Evolutionary conservation across 2,797 vertebrate genomes (phyloP).

Genomic region (Danio jaintianensis): DNA sequence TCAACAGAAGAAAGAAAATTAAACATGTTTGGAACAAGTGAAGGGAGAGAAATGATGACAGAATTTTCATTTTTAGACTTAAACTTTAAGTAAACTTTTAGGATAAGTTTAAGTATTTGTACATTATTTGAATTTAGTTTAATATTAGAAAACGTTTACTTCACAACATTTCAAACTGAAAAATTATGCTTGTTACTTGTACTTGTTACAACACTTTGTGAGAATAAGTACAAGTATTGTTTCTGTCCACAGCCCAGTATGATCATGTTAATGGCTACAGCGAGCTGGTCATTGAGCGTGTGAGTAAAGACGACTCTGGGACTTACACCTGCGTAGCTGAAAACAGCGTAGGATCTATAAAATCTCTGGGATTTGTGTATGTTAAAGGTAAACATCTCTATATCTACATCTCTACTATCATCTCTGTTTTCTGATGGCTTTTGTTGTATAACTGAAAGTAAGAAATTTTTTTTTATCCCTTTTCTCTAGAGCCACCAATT

Average conservation of each 20-base stretch:
- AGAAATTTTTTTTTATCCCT: neutral
- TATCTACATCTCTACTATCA: no score
- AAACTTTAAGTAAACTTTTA: no score
- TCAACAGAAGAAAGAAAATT: no score
- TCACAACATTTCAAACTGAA: no score
- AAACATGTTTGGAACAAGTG: no score
- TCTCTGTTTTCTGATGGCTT: neutral
- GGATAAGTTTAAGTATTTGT: no score
- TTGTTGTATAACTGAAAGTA: neutral
- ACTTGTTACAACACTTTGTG: no score
- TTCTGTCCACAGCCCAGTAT: conserved; percentile 78
- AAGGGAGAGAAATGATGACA: no score
- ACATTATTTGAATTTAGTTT: no score
- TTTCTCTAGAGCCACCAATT: conserved; percentile 89
- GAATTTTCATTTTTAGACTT: no score
- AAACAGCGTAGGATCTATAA: conserved; percentile 88
- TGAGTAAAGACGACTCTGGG: conserved; percentile 90
- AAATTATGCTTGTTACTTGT: no score
- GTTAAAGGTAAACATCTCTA: conserved; percentile 86
- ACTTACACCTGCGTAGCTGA: conserved; percentile 93
- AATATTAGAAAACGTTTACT: no score
- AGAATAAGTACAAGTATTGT: neutral
- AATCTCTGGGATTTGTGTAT: conserved; percentile 89
- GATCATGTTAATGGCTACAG: conserved; percentile 84
- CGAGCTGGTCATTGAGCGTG: conserved; percentile 89